These are phyloP conservation scores for Pelmatolapia mariae DNA, from an alignment of 2,113 vertebrate genomes.

Conservation along the genomic window DNA sequence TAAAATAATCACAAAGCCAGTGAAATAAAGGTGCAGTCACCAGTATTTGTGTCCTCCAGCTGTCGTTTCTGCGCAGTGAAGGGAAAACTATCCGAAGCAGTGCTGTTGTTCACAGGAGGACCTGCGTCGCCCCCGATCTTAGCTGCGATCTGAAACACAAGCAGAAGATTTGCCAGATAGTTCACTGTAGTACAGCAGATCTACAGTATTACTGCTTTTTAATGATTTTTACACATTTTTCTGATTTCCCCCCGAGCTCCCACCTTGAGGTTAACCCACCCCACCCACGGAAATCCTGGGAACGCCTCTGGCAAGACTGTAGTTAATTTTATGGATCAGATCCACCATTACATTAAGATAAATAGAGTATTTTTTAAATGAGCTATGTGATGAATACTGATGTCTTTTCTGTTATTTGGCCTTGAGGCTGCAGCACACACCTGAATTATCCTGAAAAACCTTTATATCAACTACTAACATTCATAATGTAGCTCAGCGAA, in stretches of 20 bases:
- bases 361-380: not conserved
- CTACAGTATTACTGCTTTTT: not conserved
- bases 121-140: slow-evolving; percentile 83
- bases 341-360: not conserved
- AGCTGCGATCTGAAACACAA: slow-evolving; percentile 77
- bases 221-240: not conserved
- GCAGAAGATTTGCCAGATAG: not conserved
- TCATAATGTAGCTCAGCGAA: not conserved
- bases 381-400: not conserved
- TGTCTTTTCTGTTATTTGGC: not conserved
- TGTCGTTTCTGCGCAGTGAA: slow-evolving; percentile 82
- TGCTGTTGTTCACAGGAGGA: slow-evolving; percentile 77
- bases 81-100: slow-evolving; percentile 72
- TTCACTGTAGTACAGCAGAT: not conserved
- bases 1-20: not conserved
- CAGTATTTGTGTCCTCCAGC: slow-evolving; percentile 81
- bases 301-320: not conserved
- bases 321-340: not conserved
- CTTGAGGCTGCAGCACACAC: not conserved
- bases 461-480: not conserved
- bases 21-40: not conserved
- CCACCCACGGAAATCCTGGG: not conserved
- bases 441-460: not conserved
- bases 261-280: not conserved
- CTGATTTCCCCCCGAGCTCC: not conserved